These are phyloP conservation scores for Meiosimyza decipiens DNA, from an alignment of 2,888 invertebrate species.

Conservation along the genomic window DNA sequence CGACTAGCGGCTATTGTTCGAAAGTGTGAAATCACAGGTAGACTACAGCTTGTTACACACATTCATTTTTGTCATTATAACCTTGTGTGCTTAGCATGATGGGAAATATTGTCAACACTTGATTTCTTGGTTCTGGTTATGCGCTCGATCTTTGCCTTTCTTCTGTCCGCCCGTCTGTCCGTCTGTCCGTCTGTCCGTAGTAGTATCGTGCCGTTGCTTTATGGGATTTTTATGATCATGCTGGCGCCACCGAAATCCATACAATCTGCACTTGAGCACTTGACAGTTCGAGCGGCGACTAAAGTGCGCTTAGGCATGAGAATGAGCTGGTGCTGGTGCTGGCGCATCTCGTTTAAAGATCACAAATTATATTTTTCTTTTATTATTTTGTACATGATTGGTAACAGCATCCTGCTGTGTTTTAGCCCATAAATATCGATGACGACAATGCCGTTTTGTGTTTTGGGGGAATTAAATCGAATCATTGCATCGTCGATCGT, in stretches of 20 bases:
- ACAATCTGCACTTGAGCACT: not conserved
- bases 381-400: slow-evolving; percentile 29
- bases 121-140: not conserved
- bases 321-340: not conserved
- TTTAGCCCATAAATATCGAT: slow-evolving; percentile 35
- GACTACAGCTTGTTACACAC: slow-evolving; percentile 29
- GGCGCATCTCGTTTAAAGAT: not conserved
- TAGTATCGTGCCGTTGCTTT: slow-evolving; percentile 3
- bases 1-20: slow-evolving; percentile 36
- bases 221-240: slow-evolving; percentile 50
- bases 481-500: not conserved
- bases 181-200: no score
- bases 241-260: slow-evolving; percentile 51
- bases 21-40: slow-evolving; percentile 52
- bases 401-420: slow-evolving; percentile 40
- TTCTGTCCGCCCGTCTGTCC: no score
- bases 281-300: slow-evolving; percentile 2
- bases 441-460: slow-evolving; percentile 25
- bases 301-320: not conserved
- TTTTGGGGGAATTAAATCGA: slow-evolving; percentile 10
- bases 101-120: slow-evolving; percentile 47
- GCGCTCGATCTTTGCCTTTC: not conserved
- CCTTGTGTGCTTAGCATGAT: slow-evolving; percentile 22
- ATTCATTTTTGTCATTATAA: slow-evolving; percentile 32
- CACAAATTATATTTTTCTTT: slow-evolving; percentile 2